Evolutionary conservation across 1,140 invertebrate species (phyloP), one percentile per base, ranked within the genome.

Genomic region (Pseudobourletiella spinata): DNA sequence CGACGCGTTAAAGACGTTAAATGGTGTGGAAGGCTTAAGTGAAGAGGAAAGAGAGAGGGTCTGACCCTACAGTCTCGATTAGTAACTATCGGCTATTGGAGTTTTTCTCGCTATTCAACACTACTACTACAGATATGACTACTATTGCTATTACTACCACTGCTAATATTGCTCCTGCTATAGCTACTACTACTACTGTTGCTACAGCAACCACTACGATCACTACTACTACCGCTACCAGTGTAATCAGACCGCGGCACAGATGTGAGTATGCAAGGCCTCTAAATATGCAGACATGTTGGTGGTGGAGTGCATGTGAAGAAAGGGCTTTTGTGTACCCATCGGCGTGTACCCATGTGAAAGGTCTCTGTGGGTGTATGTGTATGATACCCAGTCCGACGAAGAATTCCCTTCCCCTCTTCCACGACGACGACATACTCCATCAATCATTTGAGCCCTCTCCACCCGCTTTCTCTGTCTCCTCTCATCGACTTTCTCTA

Each of bases 401-500:
- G 20, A 25, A 52, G n/a, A n/a, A n/a, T n/a, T n/a, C n/a, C n/a
- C n/a, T n/a, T 52, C 3, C 26, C 16, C 26, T 25, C 16, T 52
- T 52, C 24, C 6, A 8, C 44, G 20, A 15, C 14, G 44, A 48
- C n/a, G 56, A 39, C 35, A 39, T 39, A 39, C 26, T 54, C 35
- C 28, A 60, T 54, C 30, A 54, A 58, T 59, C 57, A 59, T 59
- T 30, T 29, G 44, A 26, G 22, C 51, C 32, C 28, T 16, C 29
- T 39, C 57, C 22, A 51, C 20, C 29, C 28, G 24, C 18, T 35
- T 39, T 61, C 54, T 61, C 51, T 39, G 24, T 25, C 25, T 64
- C 24, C n/a, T 39, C 43, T n/a, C n/a, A n/a, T n/a, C n/a, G n/a
- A n/a, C n/a, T 61, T 48, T 55, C 28, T 29, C 51, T 65, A 28